Evolutionary conservation across 2,797 vertebrate species (phyloP).

Genomic region (Brachyrhaphis roseni): DNA sequence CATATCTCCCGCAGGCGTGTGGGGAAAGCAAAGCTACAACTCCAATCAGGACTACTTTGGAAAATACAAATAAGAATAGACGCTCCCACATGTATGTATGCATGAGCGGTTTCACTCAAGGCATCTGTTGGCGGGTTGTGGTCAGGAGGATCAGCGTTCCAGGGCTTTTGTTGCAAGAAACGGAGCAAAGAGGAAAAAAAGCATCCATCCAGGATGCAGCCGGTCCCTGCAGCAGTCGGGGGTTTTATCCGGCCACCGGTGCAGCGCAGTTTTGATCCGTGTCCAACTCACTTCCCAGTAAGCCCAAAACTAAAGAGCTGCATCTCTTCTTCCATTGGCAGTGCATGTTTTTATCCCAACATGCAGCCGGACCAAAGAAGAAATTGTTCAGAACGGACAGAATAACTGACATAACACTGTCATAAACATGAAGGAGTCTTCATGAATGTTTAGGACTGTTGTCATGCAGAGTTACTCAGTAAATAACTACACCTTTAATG

Average conservation of each 20-base stretch:
- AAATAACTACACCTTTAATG: too few relatives aligned
- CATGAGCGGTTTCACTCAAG: neutral
- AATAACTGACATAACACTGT: too few relatives aligned
- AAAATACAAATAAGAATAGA: neutral
- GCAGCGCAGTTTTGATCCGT: neutral
- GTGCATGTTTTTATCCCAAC: too few relatives aligned
- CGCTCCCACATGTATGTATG: neutral
- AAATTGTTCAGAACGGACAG: too few relatives aligned
- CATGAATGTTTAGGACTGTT: too few relatives aligned
- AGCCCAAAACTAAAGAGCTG: neutral
- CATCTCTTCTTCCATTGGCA: neutral
- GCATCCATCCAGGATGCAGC: neutral
- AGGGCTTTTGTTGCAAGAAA: neutral
- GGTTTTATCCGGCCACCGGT: neutral
- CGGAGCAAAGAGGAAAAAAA: neutral
- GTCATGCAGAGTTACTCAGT: too few relatives aligned
- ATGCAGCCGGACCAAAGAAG: too few relatives aligned
- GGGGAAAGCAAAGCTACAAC: neutral
- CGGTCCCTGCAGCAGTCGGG: neutral
- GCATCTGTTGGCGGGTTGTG: neutral
- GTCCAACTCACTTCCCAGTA: neutral
- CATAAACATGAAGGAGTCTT: too few relatives aligned
- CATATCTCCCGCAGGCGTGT: neutral
- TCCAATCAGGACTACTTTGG: conserved; percentile 1
- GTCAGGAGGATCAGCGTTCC: neutral